Evolutionary conservation across 1,140 invertebrate genomes (phyloP), one percentile per base, ranked within the genome.

Genomic region (Ladona fulva): DNA sequence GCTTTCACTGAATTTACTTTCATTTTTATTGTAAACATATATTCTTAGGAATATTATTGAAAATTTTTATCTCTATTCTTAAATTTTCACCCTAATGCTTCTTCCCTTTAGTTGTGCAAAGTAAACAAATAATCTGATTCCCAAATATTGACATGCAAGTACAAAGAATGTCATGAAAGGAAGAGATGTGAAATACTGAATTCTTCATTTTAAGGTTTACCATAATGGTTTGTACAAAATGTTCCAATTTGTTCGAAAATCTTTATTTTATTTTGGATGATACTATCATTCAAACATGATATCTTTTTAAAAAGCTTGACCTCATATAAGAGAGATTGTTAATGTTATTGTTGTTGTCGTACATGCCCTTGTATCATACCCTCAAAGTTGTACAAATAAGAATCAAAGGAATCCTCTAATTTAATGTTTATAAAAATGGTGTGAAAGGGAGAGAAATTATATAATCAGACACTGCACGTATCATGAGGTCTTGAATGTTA

Each of bases 321-420:
- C 52, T 66, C 52, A 19, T 12, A 5, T 3, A 16, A 66, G n/a
- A 66, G 52, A 19, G n/a, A 66, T 6, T 19, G 16, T 66, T 66
- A 22, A 16, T 66, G 52, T 66, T 66, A 22, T 66, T 66, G 52
- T 66, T 66, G n/a, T 19, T 19, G 52, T 22, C 52, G n/a, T 66
- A 66, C 14, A 16, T 66, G 14, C 52, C 52, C n/a, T 66, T 22
- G n/a, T 66, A 66, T 19, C n/a, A 22, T 66, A 66, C 52, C 14
- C n/a, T 66, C n/a, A 66, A 66, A 66, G 52, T 66, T 66, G 52
- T 66, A 66, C 52, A 66, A 66, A 66, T 66, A 22, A 66, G 52
- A 66, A 66, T 16, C 14, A 12, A 19, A 19, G n/a, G n/a, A 22
- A 66, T 66, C 14, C 1, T 22, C n/a, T 22, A 66, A 6, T 19